Percentiles rank a stretch among this genome's conserved stretches.
Evolutionary conservation across 2,113 vertebrate species (phyloP).

Genomic region (Anolis carolinensis): DNA sequence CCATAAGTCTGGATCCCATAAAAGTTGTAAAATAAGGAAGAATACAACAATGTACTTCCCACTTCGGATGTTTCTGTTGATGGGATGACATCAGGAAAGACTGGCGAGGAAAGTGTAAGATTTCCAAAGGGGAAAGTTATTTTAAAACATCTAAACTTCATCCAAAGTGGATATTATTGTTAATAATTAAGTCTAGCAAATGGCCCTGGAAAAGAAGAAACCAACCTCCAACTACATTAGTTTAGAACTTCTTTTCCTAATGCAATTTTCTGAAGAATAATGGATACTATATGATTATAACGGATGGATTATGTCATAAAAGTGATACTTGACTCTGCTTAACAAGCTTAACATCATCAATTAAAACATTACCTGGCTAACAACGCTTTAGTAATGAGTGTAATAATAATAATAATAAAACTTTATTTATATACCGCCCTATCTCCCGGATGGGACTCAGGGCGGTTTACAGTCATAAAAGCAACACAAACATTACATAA

Average conservation of each 20-base stretch:
- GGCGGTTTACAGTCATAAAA: too few relatives aligned
- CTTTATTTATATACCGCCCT: too few relatives aligned
- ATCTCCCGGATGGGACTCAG: too few relatives aligned
- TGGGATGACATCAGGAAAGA: conserved; percentile 50
- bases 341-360: conserved; percentile 73
- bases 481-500: too few relatives aligned
- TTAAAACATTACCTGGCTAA: conserved; percentile 75
- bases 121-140: conserved; percentile 58
- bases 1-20: conserved; percentile 9
- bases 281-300: conserved; percentile 81
- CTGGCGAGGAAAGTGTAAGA: conserved; percentile 42
- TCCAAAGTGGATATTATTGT: conserved; percentile 68
- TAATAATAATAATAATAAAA: too few relatives aligned
- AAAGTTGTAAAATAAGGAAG: conserved; percentile 10
- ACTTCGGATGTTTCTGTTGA: conserved; percentile 20
- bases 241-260: conserved; percentile 70
- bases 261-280: conserved; percentile 75
- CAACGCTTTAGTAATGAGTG: conserved; percentile 69
- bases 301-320: conserved; percentile 77
- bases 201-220: conserved; percentile 69
- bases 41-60: conserved; percentile 4
- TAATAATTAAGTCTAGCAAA: conserved; percentile 77
- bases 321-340: conserved; percentile 75
- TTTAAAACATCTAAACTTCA: conserved; percentile 65
- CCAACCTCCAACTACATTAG: conserved; percentile 57